phyloP scores from a whole-genome alignment of 2,797 vertebrate species.

The Paguma larvata region DNA sequence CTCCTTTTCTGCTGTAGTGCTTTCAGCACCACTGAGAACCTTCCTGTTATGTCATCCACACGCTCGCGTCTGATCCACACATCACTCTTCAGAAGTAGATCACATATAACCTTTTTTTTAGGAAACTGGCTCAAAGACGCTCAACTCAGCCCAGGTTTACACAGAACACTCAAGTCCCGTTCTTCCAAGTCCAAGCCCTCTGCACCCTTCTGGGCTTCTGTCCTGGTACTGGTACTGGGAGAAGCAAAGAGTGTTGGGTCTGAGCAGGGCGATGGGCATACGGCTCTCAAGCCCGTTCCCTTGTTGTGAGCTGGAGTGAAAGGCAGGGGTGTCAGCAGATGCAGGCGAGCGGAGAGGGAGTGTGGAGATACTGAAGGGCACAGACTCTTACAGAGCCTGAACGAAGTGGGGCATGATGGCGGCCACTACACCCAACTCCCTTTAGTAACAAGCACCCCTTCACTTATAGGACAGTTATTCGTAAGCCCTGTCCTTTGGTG shows the following conservation, averaged over 20 bases:
- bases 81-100: background rate
- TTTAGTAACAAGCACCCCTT: background rate
- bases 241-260: fast-evolving
- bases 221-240: background rate
- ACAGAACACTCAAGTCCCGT: too few species aligned
- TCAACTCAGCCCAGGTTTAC: background rate
- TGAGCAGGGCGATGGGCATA: fast-evolving
- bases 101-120: too few species aligned
- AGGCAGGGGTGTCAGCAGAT: too few species aligned
- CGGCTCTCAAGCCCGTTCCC: background rate
- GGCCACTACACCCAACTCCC: background rate
- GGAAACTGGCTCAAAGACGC: background rate
- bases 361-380: fast-evolving
- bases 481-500: background rate
- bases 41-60: background rate
- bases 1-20: fast-evolving
- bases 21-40: background rate
- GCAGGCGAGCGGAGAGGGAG: background rate
- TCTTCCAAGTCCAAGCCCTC: background rate
- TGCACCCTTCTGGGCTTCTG: background rate
- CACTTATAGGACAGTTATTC: background rate
- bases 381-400: background rate
- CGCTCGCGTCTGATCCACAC: background rate
- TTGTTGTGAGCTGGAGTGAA: background rate
- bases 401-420: background rate